phyloP scores from a whole-genome alignment of 2,797 vertebrate species.

The Ambastaia sidthimunki region DNA sequence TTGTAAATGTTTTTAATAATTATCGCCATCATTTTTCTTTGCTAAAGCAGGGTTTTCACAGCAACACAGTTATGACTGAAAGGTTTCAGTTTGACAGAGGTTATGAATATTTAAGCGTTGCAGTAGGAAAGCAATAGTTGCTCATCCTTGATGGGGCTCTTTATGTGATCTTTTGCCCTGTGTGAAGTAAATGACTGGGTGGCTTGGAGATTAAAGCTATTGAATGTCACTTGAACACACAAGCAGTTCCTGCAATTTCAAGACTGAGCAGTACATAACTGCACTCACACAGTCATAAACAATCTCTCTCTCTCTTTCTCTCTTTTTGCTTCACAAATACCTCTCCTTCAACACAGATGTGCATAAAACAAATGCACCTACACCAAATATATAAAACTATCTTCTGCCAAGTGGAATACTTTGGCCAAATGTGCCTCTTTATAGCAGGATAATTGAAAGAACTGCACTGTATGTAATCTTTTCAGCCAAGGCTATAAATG shows the following conservation, averaged over 20 bases:
- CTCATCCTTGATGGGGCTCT: not conserved
- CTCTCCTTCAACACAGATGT: constrained; percentile 17
- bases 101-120: not conserved
- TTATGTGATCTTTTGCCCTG: constrained; percentile 10
- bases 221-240: constrained; percentile 29
- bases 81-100: not conserved
- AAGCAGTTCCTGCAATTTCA: constrained; percentile 29
- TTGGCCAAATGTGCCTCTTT: constrained; percentile 27
- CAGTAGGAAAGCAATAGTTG: not conserved
- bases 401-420: constrained; percentile 32
- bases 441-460: constrained; percentile 13
- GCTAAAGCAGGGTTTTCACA: not conserved
- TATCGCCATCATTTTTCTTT: not conserved
- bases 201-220: not conserved
- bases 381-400: not conserved
- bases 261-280: constrained; percentile 21
- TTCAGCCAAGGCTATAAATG: constrained; percentile 32
- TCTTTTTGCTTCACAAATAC: constrained; percentile 18
- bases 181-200: constrained; percentile 1
- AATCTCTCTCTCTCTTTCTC: not conserved
- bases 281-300: constrained; percentile 34
- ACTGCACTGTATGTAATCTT: constrained; percentile 17
- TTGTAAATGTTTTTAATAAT: not conserved
- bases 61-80: not conserved
- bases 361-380: not conserved